A percentile compares a stretch with the other conserved stretches of the same genome.
phyloP scores from a whole-genome alignment of 1,140 invertebrate genomes.

The Gyrodactylus bullatarudis region DNA sequence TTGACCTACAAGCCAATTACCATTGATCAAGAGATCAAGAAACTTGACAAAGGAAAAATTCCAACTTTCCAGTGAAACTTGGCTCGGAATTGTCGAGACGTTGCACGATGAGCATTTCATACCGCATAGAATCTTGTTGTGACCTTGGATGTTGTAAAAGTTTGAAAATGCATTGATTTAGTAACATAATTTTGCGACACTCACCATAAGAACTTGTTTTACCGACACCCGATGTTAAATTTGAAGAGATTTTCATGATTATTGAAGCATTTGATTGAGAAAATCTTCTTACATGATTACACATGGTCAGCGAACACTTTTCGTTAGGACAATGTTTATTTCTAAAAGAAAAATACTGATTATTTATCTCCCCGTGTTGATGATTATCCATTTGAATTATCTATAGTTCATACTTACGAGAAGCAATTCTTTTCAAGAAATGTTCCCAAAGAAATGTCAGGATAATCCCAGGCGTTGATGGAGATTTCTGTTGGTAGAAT shows the following conservation, averaged over 20 bases:
- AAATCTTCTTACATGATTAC: background rate
- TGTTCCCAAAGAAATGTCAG: background rate
- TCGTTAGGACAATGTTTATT: background rate
- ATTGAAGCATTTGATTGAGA: background rate
- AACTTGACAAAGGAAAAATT: background rate
- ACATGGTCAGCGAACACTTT: background rate
- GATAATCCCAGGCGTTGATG: background rate
- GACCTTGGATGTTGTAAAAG: too few relatives aligned
- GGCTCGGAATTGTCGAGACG: background rate
- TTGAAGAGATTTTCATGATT: background rate
- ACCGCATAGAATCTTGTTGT: background rate
- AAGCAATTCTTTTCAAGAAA: background rate
- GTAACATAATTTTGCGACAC: background rate
- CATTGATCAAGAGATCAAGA: background rate
- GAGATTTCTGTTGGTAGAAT: background rate
- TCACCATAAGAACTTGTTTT: background rate
- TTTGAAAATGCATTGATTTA: background rate
- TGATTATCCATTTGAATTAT: background rate
- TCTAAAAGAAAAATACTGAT: background rate
- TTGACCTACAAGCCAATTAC: background rate
- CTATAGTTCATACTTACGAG: background rate
- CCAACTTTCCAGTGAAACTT: background rate
- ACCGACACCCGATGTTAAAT: too few relatives aligned
- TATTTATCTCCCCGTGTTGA: too few relatives aligned
- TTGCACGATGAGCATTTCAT: background rate